These are phyloP conservation scores for Pyrgus malvae DNA, from an alignment of 2,888 invertebrate genomes.

Conservation along the genomic window DNA sequence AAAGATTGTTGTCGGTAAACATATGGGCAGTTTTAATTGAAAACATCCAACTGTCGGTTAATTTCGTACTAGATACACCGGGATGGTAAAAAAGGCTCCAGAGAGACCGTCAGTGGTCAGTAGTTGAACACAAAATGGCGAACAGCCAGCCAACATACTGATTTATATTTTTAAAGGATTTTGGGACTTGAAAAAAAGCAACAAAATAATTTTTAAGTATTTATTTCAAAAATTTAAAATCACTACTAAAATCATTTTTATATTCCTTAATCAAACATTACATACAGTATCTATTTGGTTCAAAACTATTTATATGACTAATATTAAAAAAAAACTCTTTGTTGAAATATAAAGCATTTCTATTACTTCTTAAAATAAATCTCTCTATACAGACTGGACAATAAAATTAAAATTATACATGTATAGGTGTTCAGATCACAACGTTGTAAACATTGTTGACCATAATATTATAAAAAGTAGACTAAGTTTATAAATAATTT, in stretches of 20 bases:
- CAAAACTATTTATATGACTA: constrained; percentile 59
- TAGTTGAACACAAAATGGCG: too few relatives aligned
- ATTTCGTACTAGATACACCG: too few relatives aligned
- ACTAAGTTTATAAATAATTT: too few relatives aligned
- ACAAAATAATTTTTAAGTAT: constrained; percentile 45
- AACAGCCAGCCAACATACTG: too few relatives aligned
- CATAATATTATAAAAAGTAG: not conserved
- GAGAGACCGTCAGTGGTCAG: too few relatives aligned
- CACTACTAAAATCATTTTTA: constrained; percentile 56
- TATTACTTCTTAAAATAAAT: constrained; percentile 13
- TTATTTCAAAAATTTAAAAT: constrained; percentile 68
- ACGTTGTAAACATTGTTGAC: not conserved
- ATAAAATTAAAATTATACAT: not conserved
- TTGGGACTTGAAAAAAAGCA: constrained; percentile 37
- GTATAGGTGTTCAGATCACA: not conserved
- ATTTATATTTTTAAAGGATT: too few relatives aligned
- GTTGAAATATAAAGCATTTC: constrained; percentile 50
- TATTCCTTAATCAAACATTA: constrained; percentile 50
- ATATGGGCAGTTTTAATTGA: too few relatives aligned
- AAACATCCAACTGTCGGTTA: too few relatives aligned
- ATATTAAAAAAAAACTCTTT: constrained; percentile 65
- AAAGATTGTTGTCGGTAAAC: too few relatives aligned
- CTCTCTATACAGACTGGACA: constrained; percentile 24
- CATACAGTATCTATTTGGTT: constrained; percentile 56
- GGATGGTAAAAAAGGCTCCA: too few relatives aligned